Conservation (phyloP, 2,797 vertebrate species). For the Chaetodon trifasciatus region DNA sequence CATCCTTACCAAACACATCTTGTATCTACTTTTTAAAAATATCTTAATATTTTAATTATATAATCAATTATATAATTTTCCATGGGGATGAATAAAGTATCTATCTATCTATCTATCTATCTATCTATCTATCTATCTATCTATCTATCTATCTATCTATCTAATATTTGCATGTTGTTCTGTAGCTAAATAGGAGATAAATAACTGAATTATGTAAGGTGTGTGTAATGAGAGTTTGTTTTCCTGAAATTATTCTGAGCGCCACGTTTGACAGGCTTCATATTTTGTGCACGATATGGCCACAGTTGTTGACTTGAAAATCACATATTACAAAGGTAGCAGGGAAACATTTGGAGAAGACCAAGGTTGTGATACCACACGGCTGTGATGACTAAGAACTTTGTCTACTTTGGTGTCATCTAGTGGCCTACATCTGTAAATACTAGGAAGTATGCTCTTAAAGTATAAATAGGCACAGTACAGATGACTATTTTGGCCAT, state of each 20-base stretch:
- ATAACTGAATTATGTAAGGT: not conserved
- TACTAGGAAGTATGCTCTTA: not conserved
- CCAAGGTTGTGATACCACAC: not conserved
- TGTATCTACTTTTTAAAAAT: not conserved
- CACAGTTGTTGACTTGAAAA: not conserved
- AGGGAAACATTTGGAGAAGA: not conserved
- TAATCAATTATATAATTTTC: too few relatives aligned
- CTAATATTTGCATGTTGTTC: not conserved
- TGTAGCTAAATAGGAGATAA: not conserved
- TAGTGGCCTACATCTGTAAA: slow-evolving; percentile 46
- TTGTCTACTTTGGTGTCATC: slow-evolving; percentile 61
- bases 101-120: too few relatives aligned
- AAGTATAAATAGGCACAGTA: not conserved
- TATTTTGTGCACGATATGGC: not conserved
- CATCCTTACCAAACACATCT: not conserved
- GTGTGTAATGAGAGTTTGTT: not conserved
- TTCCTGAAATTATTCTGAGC: not conserved
- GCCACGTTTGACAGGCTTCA: not conserved
- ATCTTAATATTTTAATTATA: not conserved
- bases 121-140: too few relatives aligned
- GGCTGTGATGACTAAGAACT: not conserved
- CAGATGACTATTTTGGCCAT: not conserved
- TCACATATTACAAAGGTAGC: not conserved
- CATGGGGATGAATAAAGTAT: too few relatives aligned
- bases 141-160: too few relatives aligned